Percentiles rank a stretch among this genome's conserved stretches.
These are phyloP conservation scores for Tanypteryx hageni DNA, from an alignment of 2,888 invertebrate genomes.

Conservation along the genomic window DNA sequence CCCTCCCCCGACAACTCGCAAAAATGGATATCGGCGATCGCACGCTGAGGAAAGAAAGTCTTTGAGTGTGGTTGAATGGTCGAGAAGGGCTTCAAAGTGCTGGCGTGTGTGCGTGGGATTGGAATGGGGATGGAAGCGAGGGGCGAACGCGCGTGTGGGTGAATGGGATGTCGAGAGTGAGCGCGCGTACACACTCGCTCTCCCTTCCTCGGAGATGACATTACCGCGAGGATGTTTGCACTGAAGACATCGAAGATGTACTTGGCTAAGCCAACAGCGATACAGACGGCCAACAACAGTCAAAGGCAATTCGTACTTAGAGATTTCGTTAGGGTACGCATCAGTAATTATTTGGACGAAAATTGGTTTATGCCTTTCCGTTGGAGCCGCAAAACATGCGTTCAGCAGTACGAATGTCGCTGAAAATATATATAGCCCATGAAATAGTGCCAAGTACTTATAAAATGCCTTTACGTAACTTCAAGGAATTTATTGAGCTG, in stretches of 20 bases:
- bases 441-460: no score
- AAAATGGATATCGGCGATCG: conserved; percentile 30
- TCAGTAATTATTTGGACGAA: no score
- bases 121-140: not conserved
- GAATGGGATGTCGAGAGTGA: not conserved
- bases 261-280: not conserved
- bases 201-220: not conserved
- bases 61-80: not conserved
- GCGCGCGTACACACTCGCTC: not conserved
- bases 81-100: not conserved
- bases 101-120: not conserved
- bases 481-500: no score
- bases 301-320: no score
- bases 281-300: not conserved
- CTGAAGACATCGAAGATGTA: not conserved
- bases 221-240: not conserved
- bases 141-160: conserved; percentile 19
- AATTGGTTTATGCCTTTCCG: no score
- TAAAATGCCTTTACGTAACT: no score
- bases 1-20: not conserved
- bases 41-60: not conserved
- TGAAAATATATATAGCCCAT: no score
- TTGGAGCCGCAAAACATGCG: no score
- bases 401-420: no score
- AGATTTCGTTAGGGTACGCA: no score